These are phyloP conservation scores for Poeciliopsis prolifica DNA, from an alignment of 2,113 vertebrate species.

Conservation along the genomic window DNA sequence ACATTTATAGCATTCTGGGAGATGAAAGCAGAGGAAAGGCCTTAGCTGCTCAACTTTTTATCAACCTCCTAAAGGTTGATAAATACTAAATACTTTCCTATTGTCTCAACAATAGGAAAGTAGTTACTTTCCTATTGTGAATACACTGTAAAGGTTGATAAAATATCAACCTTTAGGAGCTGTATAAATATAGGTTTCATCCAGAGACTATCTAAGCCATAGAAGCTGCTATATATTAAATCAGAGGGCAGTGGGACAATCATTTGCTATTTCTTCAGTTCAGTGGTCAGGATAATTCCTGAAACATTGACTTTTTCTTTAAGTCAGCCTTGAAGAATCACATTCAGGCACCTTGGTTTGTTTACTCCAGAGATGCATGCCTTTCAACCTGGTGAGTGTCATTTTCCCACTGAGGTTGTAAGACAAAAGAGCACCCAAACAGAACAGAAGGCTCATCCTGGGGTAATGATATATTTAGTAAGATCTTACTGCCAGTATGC, in stretches of 20 bases:
- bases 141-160: too few species aligned
- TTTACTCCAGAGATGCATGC: conserved; percentile 29
- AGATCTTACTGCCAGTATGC: conserved; percentile 63
- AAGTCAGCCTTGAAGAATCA: background rate
- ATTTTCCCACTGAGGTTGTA: conserved; percentile 32
- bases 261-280: background rate
- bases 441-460: conserved; percentile 50
- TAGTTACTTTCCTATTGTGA: too few species aligned
- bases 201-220: background rate
- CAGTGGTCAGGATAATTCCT: background rate
- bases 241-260: conserved; percentile 22
- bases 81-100: too few species aligned
- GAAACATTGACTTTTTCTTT: background rate
- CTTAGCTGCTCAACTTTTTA: too few species aligned
- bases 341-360: conserved; percentile 22
- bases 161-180: too few species aligned
- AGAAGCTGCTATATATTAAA: conserved; percentile 11
- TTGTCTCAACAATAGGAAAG: too few species aligned
- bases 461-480: conserved; percentile 72
- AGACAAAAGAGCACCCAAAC: conserved; percentile 51
- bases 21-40: too few species aligned
- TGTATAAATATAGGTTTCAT: too few species aligned
- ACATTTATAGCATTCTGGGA: too few species aligned
- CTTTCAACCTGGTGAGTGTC: conserved; percentile 32
- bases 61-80: too few species aligned